phyloP scores from a whole-genome alignment of 2,888 invertebrate species.

The Mystacides longicornis region DNA sequence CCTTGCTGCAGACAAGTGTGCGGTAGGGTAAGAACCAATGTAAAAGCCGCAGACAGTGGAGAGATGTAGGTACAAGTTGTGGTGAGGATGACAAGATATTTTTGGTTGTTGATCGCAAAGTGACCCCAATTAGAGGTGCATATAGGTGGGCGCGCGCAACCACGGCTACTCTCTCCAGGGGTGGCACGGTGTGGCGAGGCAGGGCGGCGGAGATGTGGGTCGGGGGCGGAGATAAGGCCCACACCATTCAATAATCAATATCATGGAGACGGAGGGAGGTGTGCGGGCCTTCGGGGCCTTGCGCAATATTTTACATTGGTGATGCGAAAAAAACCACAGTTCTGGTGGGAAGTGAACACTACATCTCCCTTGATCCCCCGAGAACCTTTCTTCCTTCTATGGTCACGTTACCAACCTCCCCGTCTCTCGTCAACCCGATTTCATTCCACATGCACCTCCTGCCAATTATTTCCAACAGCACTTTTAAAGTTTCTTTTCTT shows the following conservation, averaged over 20 bases:
- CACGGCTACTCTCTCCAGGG: neutral
- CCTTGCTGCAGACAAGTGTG: too few relatives aligned
- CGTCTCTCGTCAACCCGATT: neutral
- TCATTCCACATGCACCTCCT: neutral
- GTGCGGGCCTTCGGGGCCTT: constrained; percentile 29
- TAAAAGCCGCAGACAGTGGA: too few relatives aligned
- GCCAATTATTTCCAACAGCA: too few relatives aligned
- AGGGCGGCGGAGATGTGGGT: neutral
- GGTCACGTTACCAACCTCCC: constrained; percentile 9
- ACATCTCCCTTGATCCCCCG: constrained; percentile 2
- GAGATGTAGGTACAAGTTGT: too few relatives aligned
- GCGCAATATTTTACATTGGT: constrained; percentile 24
- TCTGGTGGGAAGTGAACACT: neutral
- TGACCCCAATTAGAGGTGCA: constrained; percentile 12
- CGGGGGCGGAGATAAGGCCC: constrained; percentile 20
- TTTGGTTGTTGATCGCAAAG: constrained; percentile 3
- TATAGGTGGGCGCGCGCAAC: constrained; percentile 11
- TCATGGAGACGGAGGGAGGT: constrained; percentile 35
- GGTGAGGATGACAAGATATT: too few relatives aligned
- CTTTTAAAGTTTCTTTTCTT: too few relatives aligned
- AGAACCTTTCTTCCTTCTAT: constrained; percentile 1
- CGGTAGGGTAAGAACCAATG: too few relatives aligned
- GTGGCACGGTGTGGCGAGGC: neutral
- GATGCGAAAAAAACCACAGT: constrained; percentile 22
- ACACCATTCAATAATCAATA: constrained; percentile 25